Evolutionary conservation across 1,140 invertebrate species (phyloP).

Genomic region (Micrasema longulum): DNA sequence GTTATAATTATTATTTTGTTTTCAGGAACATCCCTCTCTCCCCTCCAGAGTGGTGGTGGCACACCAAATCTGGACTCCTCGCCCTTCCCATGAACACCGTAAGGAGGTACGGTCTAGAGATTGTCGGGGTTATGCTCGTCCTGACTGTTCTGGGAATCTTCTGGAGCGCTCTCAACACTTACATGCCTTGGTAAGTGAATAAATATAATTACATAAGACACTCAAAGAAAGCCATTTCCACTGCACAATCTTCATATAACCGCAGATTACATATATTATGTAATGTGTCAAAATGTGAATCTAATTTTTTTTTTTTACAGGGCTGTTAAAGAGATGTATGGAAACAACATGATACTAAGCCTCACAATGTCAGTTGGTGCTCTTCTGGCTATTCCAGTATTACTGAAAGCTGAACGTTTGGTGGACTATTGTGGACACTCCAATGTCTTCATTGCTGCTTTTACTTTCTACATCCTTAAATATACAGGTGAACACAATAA

Average conservation of each 20-base stretch:
- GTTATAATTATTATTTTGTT: constrained; percentile 31
- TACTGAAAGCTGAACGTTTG: constrained; percentile 83
- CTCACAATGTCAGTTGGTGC: constrained; percentile 75
- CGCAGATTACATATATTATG: no score
- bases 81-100: constrained; percentile 80
- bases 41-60: constrained; percentile 86
- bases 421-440: constrained; percentile 88
- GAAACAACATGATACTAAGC: constrained; percentile 73
- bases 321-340: constrained; percentile 71
- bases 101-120: constrained; percentile 79
- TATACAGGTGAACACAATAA: constrained; percentile 69
- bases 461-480: constrained; percentile 82
- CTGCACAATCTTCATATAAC: no score
- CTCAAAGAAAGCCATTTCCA: not conserved
- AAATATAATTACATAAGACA: no score
- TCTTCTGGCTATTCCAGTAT: constrained; percentile 76
- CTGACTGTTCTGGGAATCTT: constrained; percentile 79
- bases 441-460: constrained; percentile 84
- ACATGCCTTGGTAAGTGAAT: constrained; percentile 72
- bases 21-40: constrained; percentile 77
- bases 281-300: no score
- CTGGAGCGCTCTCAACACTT: constrained; percentile 84
- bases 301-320: no score
- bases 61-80: constrained; percentile 79
- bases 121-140: constrained; percentile 75